Evolutionary conservation across 2,888 invertebrate species (phyloP), one percentile per base, ranked within the genome.

Genomic region (Chloroclysta siterata): DNA sequence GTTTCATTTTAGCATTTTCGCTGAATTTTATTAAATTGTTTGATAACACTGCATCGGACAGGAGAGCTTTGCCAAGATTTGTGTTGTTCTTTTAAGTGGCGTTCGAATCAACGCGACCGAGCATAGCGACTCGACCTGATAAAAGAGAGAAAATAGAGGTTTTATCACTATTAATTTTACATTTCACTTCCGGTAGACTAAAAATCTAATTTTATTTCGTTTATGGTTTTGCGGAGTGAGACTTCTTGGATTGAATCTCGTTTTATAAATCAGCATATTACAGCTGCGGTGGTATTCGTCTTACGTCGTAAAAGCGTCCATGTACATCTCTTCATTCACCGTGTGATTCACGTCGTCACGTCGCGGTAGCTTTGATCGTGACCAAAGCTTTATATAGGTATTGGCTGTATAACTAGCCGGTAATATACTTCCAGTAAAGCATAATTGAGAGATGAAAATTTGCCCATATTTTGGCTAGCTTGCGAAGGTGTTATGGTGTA

Each of bases 1-100:
- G 76, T 82, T 83, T 80, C 79, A 79, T 82, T 83, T 82, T 71
- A 77, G 77, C 77, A 81, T 81, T 81, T 79, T 79, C 73, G 72
- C 78, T 73, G 78, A 82, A 79, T 81, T 81, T 84, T 80, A 81
- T 76, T 74, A 80, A 80, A 80, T 55, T 73, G 61, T 75, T 77
- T 77, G 78, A 79, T 75, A 79, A 78, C 74, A 76, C 68, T 76
- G 75, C 75, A 75, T 67, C 64, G 71, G 68, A 71, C 70, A 61
- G n/a, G 44, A 56, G 39, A 50, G 44, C 53, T 39, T 56, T 42
- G 60, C 36, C 56, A 65, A 65, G 56, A 61, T 59, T 53, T 64
- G 22, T 57, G 44, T 58, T 51, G 46, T 64, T 63, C 36, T 39
- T 39, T 39, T 39, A 39, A 11, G 36, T 47, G 47, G 22, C 13